These are phyloP conservation scores for Microtus richardsoni DNA, from an alignment of 2,113 vertebrate genomes.

Conservation along the genomic window DNA sequence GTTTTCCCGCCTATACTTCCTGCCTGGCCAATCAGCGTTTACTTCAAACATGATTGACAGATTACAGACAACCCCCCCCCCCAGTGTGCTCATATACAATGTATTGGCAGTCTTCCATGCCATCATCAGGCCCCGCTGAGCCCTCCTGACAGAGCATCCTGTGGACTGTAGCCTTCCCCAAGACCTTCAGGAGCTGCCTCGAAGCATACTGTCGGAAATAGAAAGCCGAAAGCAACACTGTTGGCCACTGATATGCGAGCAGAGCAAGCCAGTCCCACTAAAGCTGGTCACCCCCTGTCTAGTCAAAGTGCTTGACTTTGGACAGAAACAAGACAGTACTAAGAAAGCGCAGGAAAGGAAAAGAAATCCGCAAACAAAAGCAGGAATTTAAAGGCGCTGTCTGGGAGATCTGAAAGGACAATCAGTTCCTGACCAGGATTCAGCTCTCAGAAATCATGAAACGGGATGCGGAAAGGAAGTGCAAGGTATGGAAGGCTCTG, in stretches of 20 bases:
- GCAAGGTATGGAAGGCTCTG: conserved; percentile 97
- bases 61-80: no score
- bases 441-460: conserved; percentile 91
- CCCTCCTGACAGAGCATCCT: no score
- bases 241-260: conserved; percentile 90
- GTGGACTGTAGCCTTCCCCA: no score
- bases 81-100: no score
- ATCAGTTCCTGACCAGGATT: conserved; percentile 93
- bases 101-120: no score
- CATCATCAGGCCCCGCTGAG: no score
- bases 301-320: conserved; percentile 96
- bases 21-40: no score
- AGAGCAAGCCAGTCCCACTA: conserved; percentile 93
- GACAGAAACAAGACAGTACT: conserved; percentile 91
- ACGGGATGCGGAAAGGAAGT: conserved; percentile 94
- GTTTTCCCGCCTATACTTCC: no score
- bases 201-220: conserved; percentile 86
- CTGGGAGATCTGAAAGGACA: conserved; percentile 96
- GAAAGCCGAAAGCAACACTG: conserved; percentile 73
- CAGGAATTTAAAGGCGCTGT: conserved; percentile 96
- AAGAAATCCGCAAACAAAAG: conserved; percentile 92
- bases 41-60: no score
- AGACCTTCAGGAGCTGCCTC: conserved; percentile 86
- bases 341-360: conserved; percentile 92
- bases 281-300: conserved; percentile 89